These are phyloP conservation scores for Cyrtodaria siliqua DNA, from an alignment of 2,888 invertebrate genomes.

Conservation along the genomic window DNA sequence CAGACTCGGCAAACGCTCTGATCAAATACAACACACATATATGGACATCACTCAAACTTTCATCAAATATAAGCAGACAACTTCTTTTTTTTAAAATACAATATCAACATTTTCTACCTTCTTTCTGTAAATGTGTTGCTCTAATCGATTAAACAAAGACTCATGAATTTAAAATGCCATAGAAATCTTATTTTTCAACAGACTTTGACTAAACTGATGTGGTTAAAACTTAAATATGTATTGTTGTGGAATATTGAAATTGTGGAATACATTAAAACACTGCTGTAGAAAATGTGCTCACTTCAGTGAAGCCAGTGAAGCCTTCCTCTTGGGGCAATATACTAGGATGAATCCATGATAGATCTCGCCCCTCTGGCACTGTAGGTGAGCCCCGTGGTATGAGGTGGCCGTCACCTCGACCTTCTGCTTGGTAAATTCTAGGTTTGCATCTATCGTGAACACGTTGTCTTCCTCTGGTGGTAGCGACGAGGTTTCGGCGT, in stretches of 20 bases:
- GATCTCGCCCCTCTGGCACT: constrained; percentile 84
- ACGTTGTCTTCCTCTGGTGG: constrained; percentile 63
- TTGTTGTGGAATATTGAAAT: too few relatives aligned
- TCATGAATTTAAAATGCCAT: too few relatives aligned
- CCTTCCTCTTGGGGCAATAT: constrained; percentile 97
- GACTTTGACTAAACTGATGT: too few relatives aligned
- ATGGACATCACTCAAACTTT: too few relatives aligned
- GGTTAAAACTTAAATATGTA: too few relatives aligned
- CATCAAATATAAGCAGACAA: too few relatives aligned
- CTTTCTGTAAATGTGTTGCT: too few relatives aligned
- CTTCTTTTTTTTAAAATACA: too few relatives aligned
- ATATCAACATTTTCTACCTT: not conserved
- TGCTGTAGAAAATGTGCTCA: constrained; percentile 66
- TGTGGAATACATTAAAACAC: too few relatives aligned
- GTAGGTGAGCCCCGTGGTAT: constrained; percentile 92
- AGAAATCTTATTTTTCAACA: too few relatives aligned
- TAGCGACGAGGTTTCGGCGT: constrained; percentile 88
- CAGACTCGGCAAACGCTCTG: constrained; percentile 95
- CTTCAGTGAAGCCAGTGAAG: constrained; percentile 96
- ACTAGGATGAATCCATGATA: constrained; percentile 98
- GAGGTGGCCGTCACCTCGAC: constrained; percentile 94
- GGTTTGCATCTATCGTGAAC: constrained; percentile 92
- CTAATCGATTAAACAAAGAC: too few relatives aligned
- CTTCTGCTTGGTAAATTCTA: constrained; percentile 94
- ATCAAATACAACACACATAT: too few relatives aligned